A percentile compares a stretch with the other conserved stretches of the same genome.
These are phyloP conservation scores for Drosophila ezoana DNA, from an alignment of 2,888 invertebrate species.

Conservation along the genomic window DNA sequence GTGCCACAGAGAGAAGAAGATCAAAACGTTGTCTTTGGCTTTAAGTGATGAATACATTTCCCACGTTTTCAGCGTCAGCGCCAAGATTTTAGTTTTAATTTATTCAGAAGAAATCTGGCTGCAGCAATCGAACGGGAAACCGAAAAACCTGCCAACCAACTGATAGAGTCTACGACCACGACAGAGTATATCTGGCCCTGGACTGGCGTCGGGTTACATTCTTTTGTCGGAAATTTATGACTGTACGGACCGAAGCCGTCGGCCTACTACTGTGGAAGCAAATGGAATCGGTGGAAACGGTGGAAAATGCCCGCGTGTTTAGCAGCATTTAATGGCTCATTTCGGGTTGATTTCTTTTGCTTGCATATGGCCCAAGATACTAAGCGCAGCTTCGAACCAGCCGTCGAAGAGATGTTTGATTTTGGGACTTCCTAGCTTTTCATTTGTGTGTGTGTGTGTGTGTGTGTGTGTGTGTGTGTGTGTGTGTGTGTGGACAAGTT, in stretches of 20 bases:
- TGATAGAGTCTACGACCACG: slow-evolving; percentile 30
- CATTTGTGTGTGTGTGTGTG: slow-evolving; percentile 25
- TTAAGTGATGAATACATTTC: slow-evolving; percentile 73
- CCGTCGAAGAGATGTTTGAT: slow-evolving; percentile 19
- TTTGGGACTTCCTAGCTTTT: slow-evolving; percentile 47
- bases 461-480: slow-evolving; percentile 22
- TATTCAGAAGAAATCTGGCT: slow-evolving; percentile 81
- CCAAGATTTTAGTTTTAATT: slow-evolving; percentile 71
- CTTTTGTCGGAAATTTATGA: slow-evolving; percentile 78
- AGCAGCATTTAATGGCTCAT: slow-evolving; percentile 82
- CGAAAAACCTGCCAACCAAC: slow-evolving; percentile 41
- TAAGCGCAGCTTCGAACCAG: neutral
- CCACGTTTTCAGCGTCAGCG: slow-evolving; percentile 68
- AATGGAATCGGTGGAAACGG: slow-evolving; percentile 59
- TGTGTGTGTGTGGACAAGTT: slow-evolving; percentile 48
- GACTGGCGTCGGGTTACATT: slow-evolving; percentile 71
- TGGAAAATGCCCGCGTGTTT: slow-evolving; percentile 81
- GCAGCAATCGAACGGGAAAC: slow-evolving; percentile 73
- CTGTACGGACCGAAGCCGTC: slow-evolving; percentile 43
- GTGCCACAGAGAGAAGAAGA: slow-evolving; percentile 30
- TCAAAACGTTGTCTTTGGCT: slow-evolving; percentile 22
- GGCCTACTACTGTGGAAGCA: slow-evolving; percentile 53
- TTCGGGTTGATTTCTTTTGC: slow-evolving; percentile 80
- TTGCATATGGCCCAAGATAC: slow-evolving; percentile 33
- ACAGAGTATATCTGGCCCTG: slow-evolving; percentile 32